Percentiles rank a stretch among this genome's conserved stretches.
phyloP scores from a whole-genome alignment of 2,113 vertebrate species.

The Grammomys surdaster region DNA sequence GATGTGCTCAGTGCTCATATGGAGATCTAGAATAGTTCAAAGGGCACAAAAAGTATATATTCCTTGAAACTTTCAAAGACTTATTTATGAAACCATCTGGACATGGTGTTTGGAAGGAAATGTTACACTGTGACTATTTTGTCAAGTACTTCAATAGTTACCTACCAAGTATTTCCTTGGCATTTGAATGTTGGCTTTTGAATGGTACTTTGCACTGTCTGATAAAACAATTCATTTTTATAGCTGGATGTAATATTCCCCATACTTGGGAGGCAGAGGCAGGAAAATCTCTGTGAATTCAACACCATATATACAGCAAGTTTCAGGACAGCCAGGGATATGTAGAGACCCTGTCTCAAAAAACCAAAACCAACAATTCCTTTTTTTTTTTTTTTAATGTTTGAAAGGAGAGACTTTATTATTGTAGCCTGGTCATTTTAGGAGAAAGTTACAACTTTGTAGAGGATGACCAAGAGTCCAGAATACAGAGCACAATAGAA shows the following conservation, averaged over 20 bases:
- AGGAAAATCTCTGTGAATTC: neutral
- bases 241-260: neutral
- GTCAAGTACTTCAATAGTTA: neutral
- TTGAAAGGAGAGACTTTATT: neutral
- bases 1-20: neutral
- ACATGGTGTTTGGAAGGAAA: neutral
- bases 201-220: neutral
- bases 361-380: neutral
- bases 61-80: conserved; percentile 40
- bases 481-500: neutral
- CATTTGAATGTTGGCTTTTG: neutral
- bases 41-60: conserved; percentile 25
- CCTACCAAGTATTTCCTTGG: conserved; percentile 14
- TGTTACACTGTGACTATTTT: conserved; percentile 4
- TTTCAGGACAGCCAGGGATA: neutral
- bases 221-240: neutral
- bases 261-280: neutral
- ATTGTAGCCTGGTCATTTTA: neutral
- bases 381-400: neutral
- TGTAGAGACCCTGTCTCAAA: neutral
- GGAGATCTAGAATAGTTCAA: conserved; percentile 31
- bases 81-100: conserved; percentile 38
- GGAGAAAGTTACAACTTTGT: too few relatives aligned
- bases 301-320: neutral
- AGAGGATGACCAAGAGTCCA: neutral